Evolutionary conservation across 2,888 invertebrate species (phyloP), one percentile per base, ranked within the genome.

Genomic region (Dorcus hopei): DNA sequence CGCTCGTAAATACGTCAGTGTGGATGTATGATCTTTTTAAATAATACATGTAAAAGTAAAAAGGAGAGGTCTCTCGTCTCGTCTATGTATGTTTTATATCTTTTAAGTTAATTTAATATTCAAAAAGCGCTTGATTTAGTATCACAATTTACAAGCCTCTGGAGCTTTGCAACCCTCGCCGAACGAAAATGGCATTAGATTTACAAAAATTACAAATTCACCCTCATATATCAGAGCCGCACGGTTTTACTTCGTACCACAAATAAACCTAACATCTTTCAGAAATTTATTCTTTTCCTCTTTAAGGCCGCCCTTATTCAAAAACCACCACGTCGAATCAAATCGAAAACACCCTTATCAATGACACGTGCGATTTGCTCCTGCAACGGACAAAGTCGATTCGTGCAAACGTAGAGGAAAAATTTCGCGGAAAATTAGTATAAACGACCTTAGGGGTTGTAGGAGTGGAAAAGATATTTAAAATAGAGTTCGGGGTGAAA

Each of bases 401-500:
- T 55, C 55, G 52, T 54, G 48, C 50, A 52, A 61, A 61, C 59
- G 59, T 54, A 57, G 54, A 57, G 59, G 54, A 60, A 59, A 60
- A 33, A 58, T 57, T 58, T 23, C 3, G 23, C 9, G 45, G 45
- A 45, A 45, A 45, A 45, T 45, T 45, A 45, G 45, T 45, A 45
- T 45, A 59, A 65, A 63, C 65, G 61, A 66, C 66, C 63, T 65
- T 62, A 60, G 59, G 64, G 61, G 57, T 52, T 57, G 59, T 64
- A 63, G 65, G 64, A 63, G 64, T 64, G 67, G 67, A 67, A 69
- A 70, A 70, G 70, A 67, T 68, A 70, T 65, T 65, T 64, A 68
- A 69, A 70, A 71, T 66, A 64, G 69, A 65, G 69, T 69, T 65
- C 63, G 61, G 72, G 70, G 68, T 67, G 70, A 70, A 74, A 69